Conservation (phyloP, 2,888 invertebrate genomes). For the Ischnura elegans region DNA sequence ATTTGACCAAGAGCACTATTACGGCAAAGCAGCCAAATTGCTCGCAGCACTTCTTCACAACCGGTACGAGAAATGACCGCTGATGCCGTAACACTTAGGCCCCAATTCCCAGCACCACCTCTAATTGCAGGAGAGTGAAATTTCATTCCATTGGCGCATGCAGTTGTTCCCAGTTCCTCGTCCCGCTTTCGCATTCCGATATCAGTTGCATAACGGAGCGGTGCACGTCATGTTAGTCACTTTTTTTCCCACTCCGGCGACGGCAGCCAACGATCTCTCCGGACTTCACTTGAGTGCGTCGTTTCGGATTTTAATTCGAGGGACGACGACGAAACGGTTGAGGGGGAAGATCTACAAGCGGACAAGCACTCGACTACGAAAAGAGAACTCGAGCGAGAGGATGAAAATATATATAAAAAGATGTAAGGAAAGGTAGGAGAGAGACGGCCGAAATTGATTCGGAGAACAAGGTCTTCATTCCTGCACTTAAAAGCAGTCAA, state of each 20-base stretch:
- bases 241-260: neutral
- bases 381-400: neutral
- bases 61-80: neutral
- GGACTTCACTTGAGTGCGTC: too few species aligned
- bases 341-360: neutral
- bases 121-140: neutral
- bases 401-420: too few species aligned
- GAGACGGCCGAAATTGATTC: neutral
- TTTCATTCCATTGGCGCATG: neutral
- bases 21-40: neutral
- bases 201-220: neutral
- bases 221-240: neutral
- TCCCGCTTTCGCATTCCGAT: neutral
- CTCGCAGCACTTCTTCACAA: neutral
- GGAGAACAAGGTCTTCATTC: constrained; percentile 8
- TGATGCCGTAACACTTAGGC: neutral
- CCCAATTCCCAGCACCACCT: neutral
- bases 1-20: neutral
- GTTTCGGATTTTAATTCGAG: neutral
- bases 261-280: neutral
- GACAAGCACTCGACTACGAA: neutral
- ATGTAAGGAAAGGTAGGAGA: neutral
- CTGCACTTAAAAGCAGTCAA: constrained; percentile 15
- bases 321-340: too few species aligned
- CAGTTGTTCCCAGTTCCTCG: neutral